Conservation (phyloP, 1,140 invertebrate genomes). For the Colletes gigas region DNA sequence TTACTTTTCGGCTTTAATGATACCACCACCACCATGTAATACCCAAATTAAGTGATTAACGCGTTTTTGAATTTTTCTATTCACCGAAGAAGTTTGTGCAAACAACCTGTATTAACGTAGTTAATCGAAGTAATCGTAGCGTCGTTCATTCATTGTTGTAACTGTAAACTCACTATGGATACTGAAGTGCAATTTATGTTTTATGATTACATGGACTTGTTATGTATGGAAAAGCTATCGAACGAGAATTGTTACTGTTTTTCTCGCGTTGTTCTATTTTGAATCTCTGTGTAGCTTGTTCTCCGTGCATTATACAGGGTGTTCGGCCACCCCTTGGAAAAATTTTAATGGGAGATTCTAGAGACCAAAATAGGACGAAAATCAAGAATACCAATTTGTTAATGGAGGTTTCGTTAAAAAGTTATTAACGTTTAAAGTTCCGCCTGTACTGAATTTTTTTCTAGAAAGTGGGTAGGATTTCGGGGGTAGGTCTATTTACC, state of each 20-base stretch:
- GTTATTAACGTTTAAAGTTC: background rate
- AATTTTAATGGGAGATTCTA: no score
- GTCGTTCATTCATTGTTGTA: background rate
- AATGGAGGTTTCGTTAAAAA: background rate
- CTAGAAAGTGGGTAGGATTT: no score
- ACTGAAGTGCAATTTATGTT: background rate
- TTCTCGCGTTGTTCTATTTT: background rate
- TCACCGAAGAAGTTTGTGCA: conserved; percentile 35
- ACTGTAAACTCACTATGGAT: background rate
- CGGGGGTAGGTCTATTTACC: no score
- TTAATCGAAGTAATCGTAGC: background rate
- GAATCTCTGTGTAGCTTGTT: background rate
- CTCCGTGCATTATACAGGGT: background rate
- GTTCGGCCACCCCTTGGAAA: no score
- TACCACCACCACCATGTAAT: conserved; percentile 16
- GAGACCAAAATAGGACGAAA: no score
- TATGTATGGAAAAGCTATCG: background rate
- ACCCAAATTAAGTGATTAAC: conserved; percentile 4
- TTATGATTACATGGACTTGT: conserved; percentile 1
- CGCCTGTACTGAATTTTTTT: no score
- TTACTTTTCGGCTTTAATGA: background rate
- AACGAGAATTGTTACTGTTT: conserved; percentile 1
- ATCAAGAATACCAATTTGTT: background rate
- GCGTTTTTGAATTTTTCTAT: background rate
- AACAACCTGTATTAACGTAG: background rate